Evolutionary conservation across 2,113 vertebrate species (phyloP).

Genomic region (Semicossyphus pulcher): DNA sequence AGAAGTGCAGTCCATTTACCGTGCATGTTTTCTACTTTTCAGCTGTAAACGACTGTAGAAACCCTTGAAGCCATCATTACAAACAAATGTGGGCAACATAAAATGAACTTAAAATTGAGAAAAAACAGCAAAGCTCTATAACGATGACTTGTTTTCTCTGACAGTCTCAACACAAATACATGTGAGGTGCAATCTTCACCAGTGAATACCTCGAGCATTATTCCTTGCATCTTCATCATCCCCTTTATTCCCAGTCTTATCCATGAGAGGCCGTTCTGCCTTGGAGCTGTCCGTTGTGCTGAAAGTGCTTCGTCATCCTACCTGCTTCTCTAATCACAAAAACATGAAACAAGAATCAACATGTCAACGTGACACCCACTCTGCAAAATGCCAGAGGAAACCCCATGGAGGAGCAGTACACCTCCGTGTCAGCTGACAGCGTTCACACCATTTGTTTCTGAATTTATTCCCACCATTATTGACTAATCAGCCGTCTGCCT

Average conservation of each 20-base stretch:
- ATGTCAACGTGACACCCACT: slow-evolving; percentile 40
- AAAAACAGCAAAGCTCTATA: too few species aligned
- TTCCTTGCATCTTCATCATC: background rate
- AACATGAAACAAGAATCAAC: slow-evolving; percentile 26
- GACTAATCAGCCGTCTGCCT: slow-evolving; percentile 66
- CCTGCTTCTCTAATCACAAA: slow-evolving; percentile 27
- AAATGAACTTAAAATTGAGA: too few species aligned
- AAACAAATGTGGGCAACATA: too few species aligned
- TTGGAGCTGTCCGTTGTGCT: slow-evolving; percentile 1
- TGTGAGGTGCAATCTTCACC: too few species aligned
- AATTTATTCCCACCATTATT: slow-evolving; percentile 60
- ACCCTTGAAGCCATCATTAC: too few species aligned
- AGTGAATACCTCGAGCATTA: background rate
- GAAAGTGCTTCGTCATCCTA: slow-evolving; percentile 24
- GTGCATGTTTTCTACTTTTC: too few species aligned
- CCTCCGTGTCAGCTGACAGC: slow-evolving; percentile 41
- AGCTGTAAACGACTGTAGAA: too few species aligned
- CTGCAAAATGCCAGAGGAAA: slow-evolving; percentile 64
- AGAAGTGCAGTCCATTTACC: too few species aligned
- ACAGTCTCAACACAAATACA: too few species aligned
- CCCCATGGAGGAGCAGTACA: slow-evolving; percentile 49
- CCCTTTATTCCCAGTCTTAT: background rate
- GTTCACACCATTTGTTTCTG: slow-evolving; percentile 53
- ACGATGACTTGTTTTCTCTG: too few species aligned
- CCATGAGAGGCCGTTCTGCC: background rate